phyloP scores from a whole-genome alignment of 2,113 vertebrate genomes.

The Megalops atlanticus region DNA sequence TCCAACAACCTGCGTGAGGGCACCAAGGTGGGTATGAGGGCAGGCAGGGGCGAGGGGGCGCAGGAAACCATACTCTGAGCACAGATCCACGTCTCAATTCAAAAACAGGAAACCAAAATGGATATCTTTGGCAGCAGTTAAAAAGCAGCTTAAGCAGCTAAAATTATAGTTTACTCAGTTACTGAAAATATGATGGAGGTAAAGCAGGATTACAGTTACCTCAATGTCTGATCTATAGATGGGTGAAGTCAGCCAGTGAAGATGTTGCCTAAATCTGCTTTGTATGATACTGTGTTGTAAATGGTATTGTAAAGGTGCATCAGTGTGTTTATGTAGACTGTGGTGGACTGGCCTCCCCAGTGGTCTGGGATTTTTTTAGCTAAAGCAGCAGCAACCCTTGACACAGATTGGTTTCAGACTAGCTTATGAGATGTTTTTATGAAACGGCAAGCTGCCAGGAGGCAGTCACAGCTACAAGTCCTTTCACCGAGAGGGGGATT shows the following conservation, averaged over 20 bases:
- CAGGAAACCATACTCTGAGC: too few relatives aligned
- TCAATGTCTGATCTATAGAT: too few relatives aligned
- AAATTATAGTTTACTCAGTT: too few relatives aligned
- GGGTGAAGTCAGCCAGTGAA: too few relatives aligned
- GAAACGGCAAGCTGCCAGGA: neutral
- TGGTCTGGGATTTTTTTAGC: neutral
- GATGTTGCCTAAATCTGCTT: neutral
- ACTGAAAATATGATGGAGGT: too few relatives aligned
- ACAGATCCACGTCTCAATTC: too few relatives aligned
- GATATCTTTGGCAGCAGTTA: too few relatives aligned
- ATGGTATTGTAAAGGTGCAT: neutral
- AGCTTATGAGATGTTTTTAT: neutral
- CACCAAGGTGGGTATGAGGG: constrained; percentile 79
- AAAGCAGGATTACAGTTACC: too few relatives aligned
- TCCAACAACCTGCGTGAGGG: constrained; percentile 90
- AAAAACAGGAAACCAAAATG: too few relatives aligned
- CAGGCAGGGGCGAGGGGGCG: too few relatives aligned
- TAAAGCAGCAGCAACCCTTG: neutral
- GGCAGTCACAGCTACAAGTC: too few relatives aligned
- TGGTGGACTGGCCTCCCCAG: neutral
- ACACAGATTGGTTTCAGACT: neutral
- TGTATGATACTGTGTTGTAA: neutral
- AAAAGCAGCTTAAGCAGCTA: too few relatives aligned
- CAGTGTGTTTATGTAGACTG: neutral
- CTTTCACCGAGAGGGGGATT: constrained; percentile 7